phyloP scores from a whole-genome alignment of 1,140 invertebrate species.

The Drosophila pandora region DNA sequence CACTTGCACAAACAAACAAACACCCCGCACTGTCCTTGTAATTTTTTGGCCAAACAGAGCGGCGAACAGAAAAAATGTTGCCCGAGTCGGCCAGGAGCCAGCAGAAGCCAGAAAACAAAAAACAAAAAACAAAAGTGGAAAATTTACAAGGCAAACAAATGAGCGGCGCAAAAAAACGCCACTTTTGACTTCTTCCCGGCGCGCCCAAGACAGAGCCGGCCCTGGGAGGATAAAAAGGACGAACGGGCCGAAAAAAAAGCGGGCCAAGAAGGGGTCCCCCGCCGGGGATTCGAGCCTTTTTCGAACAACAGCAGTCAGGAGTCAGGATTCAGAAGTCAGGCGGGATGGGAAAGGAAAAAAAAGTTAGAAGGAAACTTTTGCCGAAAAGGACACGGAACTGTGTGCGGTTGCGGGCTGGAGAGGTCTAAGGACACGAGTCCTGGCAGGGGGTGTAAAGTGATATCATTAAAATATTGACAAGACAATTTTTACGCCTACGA shows the following conservation, averaged over 20 bases:
- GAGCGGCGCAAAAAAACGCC: slow-evolving; percentile 63
- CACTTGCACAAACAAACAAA: slow-evolving; percentile 81
- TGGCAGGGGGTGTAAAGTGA: slow-evolving; percentile 65
- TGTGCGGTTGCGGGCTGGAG: background rate
- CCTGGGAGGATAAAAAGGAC: slow-evolving; percentile 10
- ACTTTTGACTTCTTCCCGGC: slow-evolving; percentile 80
- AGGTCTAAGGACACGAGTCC: slow-evolving; percentile 17
- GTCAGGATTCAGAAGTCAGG: slow-evolving; percentile 45
- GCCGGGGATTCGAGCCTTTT: too few relatives aligned
- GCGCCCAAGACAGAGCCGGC: slow-evolving; percentile 50
- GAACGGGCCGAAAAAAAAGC: slow-evolving; percentile 8
- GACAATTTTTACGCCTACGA: slow-evolving; percentile 79
- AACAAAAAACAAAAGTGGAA: slow-evolving; percentile 23
- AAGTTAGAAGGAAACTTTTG: slow-evolving; percentile 76
- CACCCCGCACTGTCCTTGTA: slow-evolving; percentile 65
- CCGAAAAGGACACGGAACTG: background rate
- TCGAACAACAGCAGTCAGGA: slow-evolving; percentile 20
- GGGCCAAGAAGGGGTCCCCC: background rate
- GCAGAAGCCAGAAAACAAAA: slow-evolving; percentile 2
- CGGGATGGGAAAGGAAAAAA: slow-evolving; percentile 12
- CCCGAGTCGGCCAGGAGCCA: background rate
- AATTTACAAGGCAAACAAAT: slow-evolving; percentile 76
- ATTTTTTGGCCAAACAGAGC: slow-evolving; percentile 76
- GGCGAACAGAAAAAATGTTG: slow-evolving; percentile 26
- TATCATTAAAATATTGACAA: slow-evolving; percentile 82